Conservation (phyloP, 1,140 invertebrate species). For the Danaus melanippus region DNA sequence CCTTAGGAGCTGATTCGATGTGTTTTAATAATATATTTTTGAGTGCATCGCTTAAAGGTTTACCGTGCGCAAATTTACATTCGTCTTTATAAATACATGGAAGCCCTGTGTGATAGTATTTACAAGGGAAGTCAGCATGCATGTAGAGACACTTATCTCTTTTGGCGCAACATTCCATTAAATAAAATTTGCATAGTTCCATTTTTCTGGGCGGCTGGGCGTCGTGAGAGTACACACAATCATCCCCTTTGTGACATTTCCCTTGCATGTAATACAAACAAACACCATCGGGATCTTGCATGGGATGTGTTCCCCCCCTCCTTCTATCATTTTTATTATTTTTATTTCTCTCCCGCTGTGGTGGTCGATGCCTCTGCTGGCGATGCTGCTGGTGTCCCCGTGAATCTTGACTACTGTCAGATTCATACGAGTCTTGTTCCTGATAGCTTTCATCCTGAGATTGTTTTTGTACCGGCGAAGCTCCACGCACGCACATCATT, state of each 20-base stretch:
- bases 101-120: slow-evolving; percentile 95
- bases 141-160: slow-evolving; percentile 96
- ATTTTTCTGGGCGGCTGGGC: slow-evolving; percentile 86
- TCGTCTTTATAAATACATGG: slow-evolving; percentile 85
- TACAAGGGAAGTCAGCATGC: slow-evolving; percentile 98
- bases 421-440: slow-evolving; percentile 68
- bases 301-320: slow-evolving; percentile 62
- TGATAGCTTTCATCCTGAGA: slow-evolving; percentile 35
- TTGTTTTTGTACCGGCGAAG: slow-evolving; percentile 73
- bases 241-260: slow-evolving; percentile 84
- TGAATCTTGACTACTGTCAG: slow-evolving; percentile 72
- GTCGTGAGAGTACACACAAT: slow-evolving; percentile 89
- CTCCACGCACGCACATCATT: slow-evolving; percentile 84
- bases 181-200: slow-evolving; percentile 97
- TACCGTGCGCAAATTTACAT: slow-evolving; percentile 95
- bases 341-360: slow-evolving; percentile 62
- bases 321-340: slow-evolving; percentile 52
- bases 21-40: slow-evolving; percentile 83
- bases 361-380: slow-evolving; percentile 44
- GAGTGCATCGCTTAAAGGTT: slow-evolving; percentile 83
- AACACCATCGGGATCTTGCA: slow-evolving; percentile 78
- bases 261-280: slow-evolving; percentile 90
- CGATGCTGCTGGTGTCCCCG: slow-evolving; percentile 49
- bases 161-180: slow-evolving; percentile 96
- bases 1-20: slow-evolving; percentile 91